phyloP scores from a whole-genome alignment of 2,888 invertebrate species.

The Esperia sulphurella region DNA sequence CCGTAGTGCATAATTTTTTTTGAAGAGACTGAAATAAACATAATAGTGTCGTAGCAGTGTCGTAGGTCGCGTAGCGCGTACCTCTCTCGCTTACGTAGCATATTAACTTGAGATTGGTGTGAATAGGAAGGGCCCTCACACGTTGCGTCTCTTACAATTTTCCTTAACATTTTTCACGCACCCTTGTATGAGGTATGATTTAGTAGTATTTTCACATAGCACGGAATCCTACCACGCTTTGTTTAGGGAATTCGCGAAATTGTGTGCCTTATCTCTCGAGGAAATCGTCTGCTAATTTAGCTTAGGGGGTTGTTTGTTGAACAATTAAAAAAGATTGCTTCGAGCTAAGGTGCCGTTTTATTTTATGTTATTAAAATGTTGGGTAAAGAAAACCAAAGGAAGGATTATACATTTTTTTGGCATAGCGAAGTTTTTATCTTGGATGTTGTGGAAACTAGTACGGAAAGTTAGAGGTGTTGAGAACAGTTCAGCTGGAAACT shows the following conservation, averaged over 20 bases:
- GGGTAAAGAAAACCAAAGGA: no score
- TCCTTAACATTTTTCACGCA: slow-evolving; percentile 6
- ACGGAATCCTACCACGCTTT: background rate
- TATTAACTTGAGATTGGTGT: background rate
- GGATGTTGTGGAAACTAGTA: no score
- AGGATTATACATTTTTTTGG: no score
- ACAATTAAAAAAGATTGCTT: background rate
- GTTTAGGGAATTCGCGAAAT: background rate
- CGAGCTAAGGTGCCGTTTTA: background rate
- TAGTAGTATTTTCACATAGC: slow-evolving; percentile 5
- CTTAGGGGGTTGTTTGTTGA: background rate
- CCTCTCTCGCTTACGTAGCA: no score
- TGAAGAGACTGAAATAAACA: no score
- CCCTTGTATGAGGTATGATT: slow-evolving; percentile 6
- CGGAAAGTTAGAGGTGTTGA: no score
- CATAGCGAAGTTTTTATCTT: no score
- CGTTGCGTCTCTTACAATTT: background rate
- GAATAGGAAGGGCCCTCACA: background rate
- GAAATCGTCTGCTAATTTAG: background rate
- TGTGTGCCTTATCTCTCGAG: background rate
- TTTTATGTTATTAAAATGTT: background rate
- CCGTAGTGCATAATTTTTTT: no score
- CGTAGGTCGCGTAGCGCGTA: no score
- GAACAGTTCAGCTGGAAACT: no score
- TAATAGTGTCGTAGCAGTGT: no score